Conservation (phyloP, 2,888 invertebrate species). For the Rosalia funebris region DNA sequence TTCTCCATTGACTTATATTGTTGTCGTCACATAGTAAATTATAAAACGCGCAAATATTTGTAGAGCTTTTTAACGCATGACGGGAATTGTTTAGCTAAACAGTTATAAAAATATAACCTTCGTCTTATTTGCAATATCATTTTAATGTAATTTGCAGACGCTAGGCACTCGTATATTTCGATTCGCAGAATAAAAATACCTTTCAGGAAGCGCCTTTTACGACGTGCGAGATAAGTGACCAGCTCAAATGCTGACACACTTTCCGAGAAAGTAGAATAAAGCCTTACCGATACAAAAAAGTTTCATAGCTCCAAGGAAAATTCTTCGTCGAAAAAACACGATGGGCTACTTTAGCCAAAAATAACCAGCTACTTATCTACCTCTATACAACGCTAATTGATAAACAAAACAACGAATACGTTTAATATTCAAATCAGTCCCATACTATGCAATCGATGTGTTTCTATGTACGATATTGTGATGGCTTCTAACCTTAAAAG, state of each 20-base stretch:
- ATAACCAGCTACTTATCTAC: no score
- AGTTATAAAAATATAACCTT: conserved; percentile 22
- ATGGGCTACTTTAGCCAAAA: conserved; percentile 40
- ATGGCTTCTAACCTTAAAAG: conserved; percentile 11
- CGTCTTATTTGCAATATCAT: conserved; percentile 22
- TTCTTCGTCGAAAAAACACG: conserved; percentile 27
- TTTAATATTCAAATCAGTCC: conserved; percentile 8
- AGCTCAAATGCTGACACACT: conserved; percentile 47
- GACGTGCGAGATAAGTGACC: background rate
- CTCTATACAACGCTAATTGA: no score
- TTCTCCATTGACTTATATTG: no score
- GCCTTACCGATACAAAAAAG: conserved; percentile 38
- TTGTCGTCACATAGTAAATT: conserved; percentile 5
- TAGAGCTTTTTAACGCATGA: background rate
- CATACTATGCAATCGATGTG: conserved; percentile 2
- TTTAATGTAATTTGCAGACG: conserved; percentile 2
- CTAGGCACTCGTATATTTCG: background rate
- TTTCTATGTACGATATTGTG: background rate
- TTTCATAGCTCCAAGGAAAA: conserved; percentile 41
- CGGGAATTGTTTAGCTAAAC: conserved; percentile 10
- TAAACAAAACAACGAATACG: background rate
- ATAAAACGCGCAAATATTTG: conserved; percentile 32
- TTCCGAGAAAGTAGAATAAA: conserved; percentile 55
- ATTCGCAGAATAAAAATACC: conserved; percentile 3
- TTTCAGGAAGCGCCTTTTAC: conserved; percentile 12